Percentiles rank a stretch among this genome's conserved stretches.
These are phyloP conservation scores for Hippoglossus hippoglossus DNA, from an alignment of 2,797 vertebrate genomes.

Conservation along the genomic window DNA sequence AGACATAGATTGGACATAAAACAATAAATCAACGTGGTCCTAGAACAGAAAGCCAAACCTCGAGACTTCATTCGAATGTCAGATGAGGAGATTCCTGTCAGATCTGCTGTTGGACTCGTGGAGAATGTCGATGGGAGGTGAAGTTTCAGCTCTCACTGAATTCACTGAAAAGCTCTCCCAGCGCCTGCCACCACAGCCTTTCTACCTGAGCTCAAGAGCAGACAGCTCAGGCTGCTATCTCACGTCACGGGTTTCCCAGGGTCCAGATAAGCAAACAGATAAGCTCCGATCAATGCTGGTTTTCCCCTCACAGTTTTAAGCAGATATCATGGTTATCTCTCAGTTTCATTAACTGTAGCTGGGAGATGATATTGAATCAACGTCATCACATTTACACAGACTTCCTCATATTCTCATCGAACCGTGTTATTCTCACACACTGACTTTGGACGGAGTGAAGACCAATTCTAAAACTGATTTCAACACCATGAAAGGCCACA, in stretches of 20 bases:
- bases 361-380: slow-evolving; percentile 44
- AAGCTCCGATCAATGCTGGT: slow-evolving; percentile 62
- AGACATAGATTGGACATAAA: too few species aligned
- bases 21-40: slow-evolving; percentile 4
- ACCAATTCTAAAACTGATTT: neutral
- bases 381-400: slow-evolving; percentile 41
- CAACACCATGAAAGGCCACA: too few species aligned
- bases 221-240: slow-evolving; percentile 67
- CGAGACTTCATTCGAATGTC: slow-evolving; percentile 60
- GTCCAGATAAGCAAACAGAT: slow-evolving; percentile 71
- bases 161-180: slow-evolving; percentile 44
- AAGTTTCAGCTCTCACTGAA: slow-evolving; percentile 41
- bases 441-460: neutral
- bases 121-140: slow-evolving; percentile 41
- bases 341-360: slow-evolving; percentile 54
- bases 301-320: slow-evolving; percentile 54
- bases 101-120: slow-evolving; percentile 32
- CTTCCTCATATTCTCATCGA: slow-evolving; percentile 15
- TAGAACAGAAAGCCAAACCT: slow-evolving; percentile 26
- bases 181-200: slow-evolving; percentile 37
- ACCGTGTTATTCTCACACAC: slow-evolving; percentile 7
- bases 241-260: slow-evolving; percentile 56
- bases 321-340: slow-evolving; percentile 55
- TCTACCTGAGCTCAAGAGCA: slow-evolving; percentile 42
- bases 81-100: slow-evolving; percentile 58